Conservation (phyloP, 2,888 invertebrate species). For the Azorinus chamasolen region DNA sequence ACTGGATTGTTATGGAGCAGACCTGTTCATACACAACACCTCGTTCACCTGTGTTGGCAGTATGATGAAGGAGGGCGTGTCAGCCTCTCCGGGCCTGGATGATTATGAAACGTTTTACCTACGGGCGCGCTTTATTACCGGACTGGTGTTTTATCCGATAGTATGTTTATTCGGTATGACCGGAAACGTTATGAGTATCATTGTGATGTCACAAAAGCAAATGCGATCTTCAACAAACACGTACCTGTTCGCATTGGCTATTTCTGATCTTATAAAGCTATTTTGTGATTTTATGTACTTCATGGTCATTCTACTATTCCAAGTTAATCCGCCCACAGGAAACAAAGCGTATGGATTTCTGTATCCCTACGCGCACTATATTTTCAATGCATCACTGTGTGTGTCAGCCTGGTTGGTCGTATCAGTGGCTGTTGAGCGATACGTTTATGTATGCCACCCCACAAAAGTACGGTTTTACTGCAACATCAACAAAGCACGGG, state of each 20-base stretch:
- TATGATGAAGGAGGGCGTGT: too few relatives aligned
- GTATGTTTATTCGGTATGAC: constrained; percentile 82
- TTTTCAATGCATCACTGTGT: constrained; percentile 82
- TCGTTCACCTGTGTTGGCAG: too few relatives aligned
- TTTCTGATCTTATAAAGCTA: constrained; percentile 84
- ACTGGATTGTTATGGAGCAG: too few relatives aligned
- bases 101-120: constrained; percentile 79
- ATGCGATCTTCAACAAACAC: constrained; percentile 84
- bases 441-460: constrained; percentile 84
- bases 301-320: constrained; percentile 77
- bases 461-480: constrained; percentile 77
- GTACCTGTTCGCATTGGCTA: constrained; percentile 82
- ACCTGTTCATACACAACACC: too few relatives aligned
- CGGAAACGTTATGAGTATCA: constrained; percentile 81
- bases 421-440: constrained; percentile 84
- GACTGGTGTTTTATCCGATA: constrained; percentile 82
- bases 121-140: constrained; percentile 80
- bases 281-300: constrained; percentile 84
- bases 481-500: constrained; percentile 78
- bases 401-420: constrained; percentile 85
- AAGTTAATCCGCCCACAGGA: constrained; percentile 74
- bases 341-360: constrained; percentile 80
- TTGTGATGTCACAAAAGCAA: constrained; percentile 81
- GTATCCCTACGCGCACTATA: constrained; percentile 85
- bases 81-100: constrained; percentile 3